Conservation (phyloP, 2,113 vertebrate genomes). For the Calidris pygmaea region DNA sequence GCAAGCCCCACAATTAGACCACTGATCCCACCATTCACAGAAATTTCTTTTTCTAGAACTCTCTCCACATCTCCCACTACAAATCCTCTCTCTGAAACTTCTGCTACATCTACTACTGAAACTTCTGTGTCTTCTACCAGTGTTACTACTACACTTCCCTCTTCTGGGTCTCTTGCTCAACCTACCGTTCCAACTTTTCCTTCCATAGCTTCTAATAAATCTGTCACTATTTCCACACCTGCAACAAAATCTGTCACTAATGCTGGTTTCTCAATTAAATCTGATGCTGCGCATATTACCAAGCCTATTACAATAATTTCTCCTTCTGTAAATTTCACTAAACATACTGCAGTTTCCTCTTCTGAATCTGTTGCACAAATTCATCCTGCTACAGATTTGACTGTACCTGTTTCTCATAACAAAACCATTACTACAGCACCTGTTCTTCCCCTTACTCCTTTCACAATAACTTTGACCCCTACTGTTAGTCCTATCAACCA, state of each 20-base stretch:
- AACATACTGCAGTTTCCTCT: conserved; percentile 14
- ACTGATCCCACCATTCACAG: not conserved
- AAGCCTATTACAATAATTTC: conserved; percentile 10
- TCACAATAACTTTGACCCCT: conserved; percentile 7
- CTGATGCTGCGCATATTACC: not conserved
- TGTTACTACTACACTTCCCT: not conserved
- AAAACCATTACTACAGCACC: not conserved
- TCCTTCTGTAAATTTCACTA: conserved; percentile 35
- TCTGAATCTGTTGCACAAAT: not conserved
- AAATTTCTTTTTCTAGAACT: not conserved
- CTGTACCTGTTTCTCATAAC: not conserved
- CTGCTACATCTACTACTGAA: not conserved
- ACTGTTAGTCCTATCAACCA: conserved; percentile 1
- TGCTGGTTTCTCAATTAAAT: not conserved
- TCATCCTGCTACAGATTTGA: not conserved
- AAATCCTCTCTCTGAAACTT: not conserved
- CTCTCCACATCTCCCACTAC: not conserved
- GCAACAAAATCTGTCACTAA: not conserved
- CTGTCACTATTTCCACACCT: not conserved
- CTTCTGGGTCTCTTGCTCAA: not conserved
- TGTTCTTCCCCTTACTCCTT: conserved; percentile 45
- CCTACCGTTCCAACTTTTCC: not conserved
- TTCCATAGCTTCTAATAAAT: not conserved
- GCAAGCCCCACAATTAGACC: not conserved
- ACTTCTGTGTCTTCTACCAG: not conserved